Base-by-base conservation (phyloP, 2,113 vertebrate species). In the Urocitellus parryii region DNA sequence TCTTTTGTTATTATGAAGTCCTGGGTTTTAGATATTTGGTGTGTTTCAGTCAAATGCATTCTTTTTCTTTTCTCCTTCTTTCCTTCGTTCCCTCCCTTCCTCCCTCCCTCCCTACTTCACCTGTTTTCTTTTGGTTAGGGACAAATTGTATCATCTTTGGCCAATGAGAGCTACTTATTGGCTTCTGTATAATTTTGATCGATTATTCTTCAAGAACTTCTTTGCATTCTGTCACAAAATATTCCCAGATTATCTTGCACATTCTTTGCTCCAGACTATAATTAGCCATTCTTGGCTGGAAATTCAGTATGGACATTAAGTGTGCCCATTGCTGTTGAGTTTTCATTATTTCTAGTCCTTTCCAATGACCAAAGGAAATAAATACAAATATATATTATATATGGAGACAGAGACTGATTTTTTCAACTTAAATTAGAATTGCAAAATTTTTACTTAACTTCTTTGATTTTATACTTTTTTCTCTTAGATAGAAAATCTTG, bases 401-500 rank as follows among this genome's bases (percentile, higher is more conserved):
- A 61, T 61, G 22, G 58, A 61, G 24, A 63, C 20, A 63, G 24
- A 63, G 61, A 65, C 29, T 90, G 51, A 82, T 45, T 90, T 93
- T 96, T 90, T 39, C 63, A 81, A 63, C 37, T 58, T 72, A 81
- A 63, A 32, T 63, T 70, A 78, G 25, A 87, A 90, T 63, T 56
- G 3, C 12, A 82, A 80, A 95, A 39, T 67, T 89, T 94, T 92
- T 89, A 72, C 74, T 76, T 90, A 68, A 81, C 32, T 25, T 73
- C 12, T 93, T 56, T 37, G 17, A 70, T 72, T 94, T 94, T 91
- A 65, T 48, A 37, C 10, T 88, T 74, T 90, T 89, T 83, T 74
- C 53, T 74, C n/a, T 79, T 48, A 51, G 80, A 39, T 22, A 34
- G 27, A 73, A 92, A 88, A 78, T 58, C 56, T 73, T 91, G 61